Evolutionary conservation across 2,888 invertebrate genomes (phyloP).

Genomic region (Drosophila robusta): DNA sequence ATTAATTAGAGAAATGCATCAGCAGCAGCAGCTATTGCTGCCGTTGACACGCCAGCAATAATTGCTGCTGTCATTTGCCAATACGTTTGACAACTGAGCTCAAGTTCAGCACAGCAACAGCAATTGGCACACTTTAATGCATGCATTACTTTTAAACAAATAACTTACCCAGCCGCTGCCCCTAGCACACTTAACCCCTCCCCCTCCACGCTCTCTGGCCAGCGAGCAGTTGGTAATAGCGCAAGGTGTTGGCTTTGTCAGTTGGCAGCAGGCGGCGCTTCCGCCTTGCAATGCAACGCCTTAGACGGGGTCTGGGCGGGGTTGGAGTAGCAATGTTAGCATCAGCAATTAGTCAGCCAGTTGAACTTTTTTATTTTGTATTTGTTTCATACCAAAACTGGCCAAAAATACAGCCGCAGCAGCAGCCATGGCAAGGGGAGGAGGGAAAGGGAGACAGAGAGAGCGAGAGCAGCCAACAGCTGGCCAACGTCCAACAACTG

Average conservation of each 20-base stretch:
- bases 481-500: slow-evolving; percentile 23
- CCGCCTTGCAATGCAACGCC: slow-evolving; percentile 35
- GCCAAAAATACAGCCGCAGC: slow-evolving; percentile 39
- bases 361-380: slow-evolving; percentile 21
- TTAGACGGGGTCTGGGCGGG: background rate
- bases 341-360: slow-evolving; percentile 56
- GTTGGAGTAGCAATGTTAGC: slow-evolving; percentile 3
- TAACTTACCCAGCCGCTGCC: background rate
- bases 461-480: slow-evolving; percentile 10
- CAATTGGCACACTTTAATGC: slow-evolving; percentile 47
- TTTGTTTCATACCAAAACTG: slow-evolving; percentile 39
- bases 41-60: slow-evolving; percentile 25
- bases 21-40: slow-evolving; percentile 24
- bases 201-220: background rate
- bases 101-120: slow-evolving; percentile 51
- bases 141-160: slow-evolving; percentile 28
- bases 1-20: slow-evolving; percentile 20
- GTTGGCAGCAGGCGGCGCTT: slow-evolving; percentile 59
- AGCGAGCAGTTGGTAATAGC: slow-evolving; percentile 34
- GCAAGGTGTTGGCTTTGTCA: slow-evolving; percentile 59
- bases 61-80: slow-evolving; percentile 25
- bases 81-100: slow-evolving; percentile 53
- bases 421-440: background rate
- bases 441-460: background rate
- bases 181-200: background rate